These are phyloP conservation scores for Engraulis encrasicolus DNA, from an alignment of 2,113 vertebrate genomes.

Conservation along the genomic window DNA sequence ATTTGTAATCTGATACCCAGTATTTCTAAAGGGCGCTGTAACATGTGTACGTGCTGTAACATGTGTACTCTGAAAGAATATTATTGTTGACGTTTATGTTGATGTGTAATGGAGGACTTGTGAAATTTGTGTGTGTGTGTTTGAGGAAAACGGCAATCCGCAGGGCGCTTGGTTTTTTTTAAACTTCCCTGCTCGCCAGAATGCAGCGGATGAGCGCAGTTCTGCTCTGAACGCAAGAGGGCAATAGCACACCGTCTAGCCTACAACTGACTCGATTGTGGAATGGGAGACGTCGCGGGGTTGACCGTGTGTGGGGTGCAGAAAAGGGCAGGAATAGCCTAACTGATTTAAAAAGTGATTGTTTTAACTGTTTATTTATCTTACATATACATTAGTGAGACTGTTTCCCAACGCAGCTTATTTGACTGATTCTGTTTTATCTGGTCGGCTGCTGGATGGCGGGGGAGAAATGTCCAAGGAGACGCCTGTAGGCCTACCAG, in stretches of 20 bases:
- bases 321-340: background rate
- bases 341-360: background rate
- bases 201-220: background rate
- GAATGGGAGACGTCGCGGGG: background rate
- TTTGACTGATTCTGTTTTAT: background rate
- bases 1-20: background rate
- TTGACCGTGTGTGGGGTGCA: background rate
- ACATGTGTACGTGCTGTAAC: conserved; percentile 3
- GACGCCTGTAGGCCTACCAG: background rate
- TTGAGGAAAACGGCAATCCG: background rate
- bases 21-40: conserved; percentile 1
- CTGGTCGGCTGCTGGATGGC: background rate
- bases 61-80: conserved; percentile 18
- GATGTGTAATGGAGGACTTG: background rate
- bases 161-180: background rate
- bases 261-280: background rate
- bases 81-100: conserved; percentile 13
- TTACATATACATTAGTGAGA: background rate
- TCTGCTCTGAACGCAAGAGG: background rate
- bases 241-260: background rate
- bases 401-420: background rate
- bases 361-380: background rate
- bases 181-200: background rate
- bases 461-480: background rate
- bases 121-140: background rate